Evolutionary conservation across 1,140 invertebrate genomes (phyloP), one percentile per base, ranked within the genome.

Genomic region (Zaprionus kolodkinae): DNA sequence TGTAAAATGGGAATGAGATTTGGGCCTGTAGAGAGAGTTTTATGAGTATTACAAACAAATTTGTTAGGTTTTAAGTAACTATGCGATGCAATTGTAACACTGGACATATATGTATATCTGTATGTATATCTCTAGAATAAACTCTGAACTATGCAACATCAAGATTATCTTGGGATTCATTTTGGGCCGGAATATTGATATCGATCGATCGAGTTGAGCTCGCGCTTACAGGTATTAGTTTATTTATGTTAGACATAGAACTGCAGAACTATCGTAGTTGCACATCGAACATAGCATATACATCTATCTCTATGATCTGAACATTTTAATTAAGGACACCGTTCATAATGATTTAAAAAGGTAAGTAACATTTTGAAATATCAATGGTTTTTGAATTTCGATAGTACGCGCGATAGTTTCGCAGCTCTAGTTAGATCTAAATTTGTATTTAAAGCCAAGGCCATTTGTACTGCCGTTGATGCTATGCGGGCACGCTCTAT

Each of bases 361-460:
- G n/a, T n/a, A n/a, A 7, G n/a, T 9, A 45, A 45, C 40, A 45
- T 45, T 45, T 50, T 50, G 17, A 12, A 25, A 21, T 10, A 50
- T 50, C 21, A 55, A 55, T 55, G 6, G 27, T 27, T 7, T n/a
- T 55, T n/a, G 7, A 15, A n/a, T 45, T 45, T 45, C 40, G 40
- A 45, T 45, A 25, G 45, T 50, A 50, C 45, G 3, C 12, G 17
- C 45, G 45, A 50, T 50, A 25, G 45, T 50, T 17, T 25, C 45
- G 45, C 45, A 50, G 45, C 45, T 50, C 45, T 80, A 64, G 55
- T 76, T 76, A 72, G 67, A 76, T 33, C 80, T 81, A 57, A 55
- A 72, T 55, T 78, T 74, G 74, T 80, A 79, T 89, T 87, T 89
- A 90, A 91, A 87, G 86, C 81, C 82, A 86, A 88, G 76, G 76